Evolutionary conservation across 2,888 invertebrate genomes (phyloP), one percentile per base, ranked within the genome.

Genomic region (Calliopum simillimum): DNA sequence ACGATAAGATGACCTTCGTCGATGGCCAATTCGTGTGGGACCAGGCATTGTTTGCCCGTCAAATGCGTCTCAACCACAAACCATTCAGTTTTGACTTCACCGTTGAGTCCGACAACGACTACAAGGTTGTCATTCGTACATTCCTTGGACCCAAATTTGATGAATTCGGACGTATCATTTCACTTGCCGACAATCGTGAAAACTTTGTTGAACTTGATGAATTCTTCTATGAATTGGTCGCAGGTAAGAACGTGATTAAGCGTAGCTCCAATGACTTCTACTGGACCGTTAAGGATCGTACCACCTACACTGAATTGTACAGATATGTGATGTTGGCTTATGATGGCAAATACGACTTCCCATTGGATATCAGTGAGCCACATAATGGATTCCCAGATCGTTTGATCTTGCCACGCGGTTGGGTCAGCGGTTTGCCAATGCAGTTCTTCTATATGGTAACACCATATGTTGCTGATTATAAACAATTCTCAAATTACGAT

Each of bases 161-260:
- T 47, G 68, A 71, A 68, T 71, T 73, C 69, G 88, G 89, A 44
- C 82, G 88, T 41, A 63, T 79, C 44, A 77, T 81, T 44, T 89
- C 90, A 74, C 86, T 92, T 74, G 88, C 89, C 75, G 82, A 81
- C 1, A 89, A 90, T 85, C 89, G 91, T 62, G 79, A 89, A 25
- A 89, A 90, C 85, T 91, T 92, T 79, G 88, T 91, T 46, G 90
- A 92, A 84, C 79, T 93, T 14, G 91, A 91, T 79, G 86, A 88
- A 71, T n/a, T n/a, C n/a, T n/a, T n/a, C n/a, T n/a, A n/a, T n/a
- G n/a, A n/a, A n/a, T n/a, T n/a, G n/a, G n/a, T n/a, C n/a, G n/a
- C n/a, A n/a, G n/a, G n/a, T n/a, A n/a, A n/a, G n/a, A n/a, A n/a
- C n/a, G n/a, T n/a, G n/a, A n/a, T n/a, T n/a, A n/a, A n/a, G n/a